These are phyloP conservation scores for Rhopilema esculentum DNA, from an alignment of 30 jellyfish, hydroid and myxozoan species.

Conservation along the genomic window DNA sequence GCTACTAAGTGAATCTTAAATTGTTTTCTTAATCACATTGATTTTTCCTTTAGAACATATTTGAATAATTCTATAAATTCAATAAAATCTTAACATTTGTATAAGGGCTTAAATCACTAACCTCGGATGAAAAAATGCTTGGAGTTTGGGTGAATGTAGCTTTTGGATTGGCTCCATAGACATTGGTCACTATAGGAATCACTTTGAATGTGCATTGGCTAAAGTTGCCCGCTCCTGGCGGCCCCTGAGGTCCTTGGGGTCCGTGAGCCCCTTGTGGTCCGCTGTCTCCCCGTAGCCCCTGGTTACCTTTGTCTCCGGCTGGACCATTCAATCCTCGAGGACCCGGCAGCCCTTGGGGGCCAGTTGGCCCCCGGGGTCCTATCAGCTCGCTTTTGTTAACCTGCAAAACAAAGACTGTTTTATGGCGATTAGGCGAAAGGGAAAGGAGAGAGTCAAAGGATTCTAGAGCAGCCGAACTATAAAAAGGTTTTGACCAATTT, in stretches of 20 bases:
- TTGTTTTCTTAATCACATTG: too few relatives aligned
- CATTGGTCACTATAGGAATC: neutral
- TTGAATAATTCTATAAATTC: too few relatives aligned
- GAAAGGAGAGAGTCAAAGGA: too few relatives aligned
- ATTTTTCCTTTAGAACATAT: too few relatives aligned
- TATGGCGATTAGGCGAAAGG: too few relatives aligned
- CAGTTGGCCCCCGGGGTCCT: conserved; percentile 68
- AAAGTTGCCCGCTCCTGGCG: conserved; percentile 67
- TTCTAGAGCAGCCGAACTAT: too few relatives aligned
- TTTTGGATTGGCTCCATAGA: neutral
- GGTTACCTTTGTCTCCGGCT: conserved; percentile 32
- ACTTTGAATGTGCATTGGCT: conserved; percentile 27
- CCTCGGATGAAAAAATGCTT: conserved; percentile 39
- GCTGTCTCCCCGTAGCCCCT: conserved; percentile 41
- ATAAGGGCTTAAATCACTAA: conserved; percentile 3
- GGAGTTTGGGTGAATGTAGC: conserved; percentile 48
- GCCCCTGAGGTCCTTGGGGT: conserved; percentile 62
- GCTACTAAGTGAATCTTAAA: too few relatives aligned
- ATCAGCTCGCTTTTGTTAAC: conserved; percentile 47
- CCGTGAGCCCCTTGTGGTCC: conserved; percentile 66
- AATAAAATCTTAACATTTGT: too few relatives aligned
- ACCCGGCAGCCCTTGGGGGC: conserved; percentile 61
- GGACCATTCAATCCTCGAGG: conserved; percentile 52
- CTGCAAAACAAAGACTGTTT: too few relatives aligned
- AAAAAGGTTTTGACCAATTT: too few relatives aligned